Evolutionary conservation across 2,888 invertebrate genomes (phyloP), one percentile per base, ranked within the genome.

Genomic region (Diachrysia chrysitis): DNA sequence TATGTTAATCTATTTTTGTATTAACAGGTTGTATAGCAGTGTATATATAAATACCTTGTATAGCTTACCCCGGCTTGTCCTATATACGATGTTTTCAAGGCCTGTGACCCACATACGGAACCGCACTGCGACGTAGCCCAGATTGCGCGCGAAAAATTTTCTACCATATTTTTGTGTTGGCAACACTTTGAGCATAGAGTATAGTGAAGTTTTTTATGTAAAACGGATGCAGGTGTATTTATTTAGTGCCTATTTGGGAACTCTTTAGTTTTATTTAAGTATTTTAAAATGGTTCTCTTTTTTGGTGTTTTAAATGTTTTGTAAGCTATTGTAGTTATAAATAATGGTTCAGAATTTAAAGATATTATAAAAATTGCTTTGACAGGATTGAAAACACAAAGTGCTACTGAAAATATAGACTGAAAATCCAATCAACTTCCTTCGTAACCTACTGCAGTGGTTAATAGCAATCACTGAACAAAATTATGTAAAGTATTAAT

Each of bases 131-230:
- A 67, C 74, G 74, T 46, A 37, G 58, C 63, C 74, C 60, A 60
- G 75, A 74, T 78, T 74, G 78, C 58, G 79, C 75, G 73, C 73
- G 79, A 74, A 74, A 78, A 75, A 69, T 74, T 78, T 55, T 73
- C 63, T 72, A 32, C 56, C 56, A 71, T 72, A 76, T 72, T 25
- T n/a, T 29, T 32, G 54, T 48, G 48, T 57, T 74, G 70, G 74
- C 75, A 75, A 69, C 78, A 32, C 55, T 65, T 14, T 63, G 17
- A n/a, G 35, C n/a, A 58, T 74, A 74, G 69, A 68, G 74, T 60
- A 57, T 63, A 32, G 71, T 58, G 25, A n/a, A 64, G 76, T 51
- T 53, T 76, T 37, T 42, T 42, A n/a, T 17, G 63, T 53, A 7
- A 48, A 37, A 29, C 46, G 48, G 59, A 68, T 58, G 60, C 70